Percentiles rank a stretch among this genome's conserved stretches.
Evolutionary conservation across 2,113 vertebrate species (phyloP).

Genomic region (Zapus hudsonius): DNA sequence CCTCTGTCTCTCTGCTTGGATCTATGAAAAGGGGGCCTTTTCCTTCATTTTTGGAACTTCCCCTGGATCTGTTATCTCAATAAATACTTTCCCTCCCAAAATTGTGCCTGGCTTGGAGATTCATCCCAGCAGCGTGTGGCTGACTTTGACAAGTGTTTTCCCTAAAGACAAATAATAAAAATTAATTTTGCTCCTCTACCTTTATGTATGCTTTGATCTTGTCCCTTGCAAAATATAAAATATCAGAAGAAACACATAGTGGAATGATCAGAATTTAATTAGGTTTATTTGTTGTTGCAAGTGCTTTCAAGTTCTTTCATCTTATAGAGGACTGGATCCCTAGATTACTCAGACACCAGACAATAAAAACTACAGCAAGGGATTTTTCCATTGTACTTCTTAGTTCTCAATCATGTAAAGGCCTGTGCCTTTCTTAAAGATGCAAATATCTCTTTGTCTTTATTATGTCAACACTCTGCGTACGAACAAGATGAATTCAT

Average conservation of each 20-base stretch:
- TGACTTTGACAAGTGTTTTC: neutral
- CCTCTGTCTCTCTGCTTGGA: no score
- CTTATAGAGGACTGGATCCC: conserved; percentile 38
- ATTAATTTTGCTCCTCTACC: neutral
- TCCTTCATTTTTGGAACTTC: no score
- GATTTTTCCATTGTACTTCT: conserved; percentile 26
- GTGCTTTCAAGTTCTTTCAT: conserved; percentile 58
- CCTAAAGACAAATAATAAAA: neutral
- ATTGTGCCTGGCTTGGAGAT: no score
- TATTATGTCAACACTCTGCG: conserved; percentile 9
- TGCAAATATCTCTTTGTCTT: conserved; percentile 25
- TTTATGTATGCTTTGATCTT: neutral
- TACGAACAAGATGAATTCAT: conserved; percentile 38
- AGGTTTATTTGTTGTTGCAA: conserved; percentile 53
- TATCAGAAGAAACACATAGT: conserved; percentile 9
- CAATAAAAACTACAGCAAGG: conserved; percentile 7
- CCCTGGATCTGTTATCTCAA: no score
- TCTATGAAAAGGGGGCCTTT: no score
- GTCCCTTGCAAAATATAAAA: conserved; percentile 43
- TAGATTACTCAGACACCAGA: conserved; percentile 38
- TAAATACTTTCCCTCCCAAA: no score
- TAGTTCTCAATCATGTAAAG: conserved; percentile 46
- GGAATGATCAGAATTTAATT: conserved; percentile 56
- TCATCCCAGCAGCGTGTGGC: no score
- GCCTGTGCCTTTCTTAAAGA: conserved; percentile 47